Evolutionary conservation across 2,113 vertebrate species (phyloP).

Genomic region (Xiphophorus hellerii): DNA sequence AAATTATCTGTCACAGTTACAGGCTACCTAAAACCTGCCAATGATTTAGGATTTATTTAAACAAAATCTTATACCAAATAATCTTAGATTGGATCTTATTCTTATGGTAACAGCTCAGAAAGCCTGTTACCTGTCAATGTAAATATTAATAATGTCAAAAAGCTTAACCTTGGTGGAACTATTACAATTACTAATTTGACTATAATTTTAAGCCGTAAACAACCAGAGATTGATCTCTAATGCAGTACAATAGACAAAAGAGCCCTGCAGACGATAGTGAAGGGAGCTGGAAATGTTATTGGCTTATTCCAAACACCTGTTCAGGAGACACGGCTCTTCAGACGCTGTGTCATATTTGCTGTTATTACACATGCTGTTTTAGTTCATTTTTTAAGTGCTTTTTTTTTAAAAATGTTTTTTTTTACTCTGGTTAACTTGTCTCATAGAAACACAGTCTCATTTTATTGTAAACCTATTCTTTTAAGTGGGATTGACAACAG

Average conservation of each 20-base stretch:
- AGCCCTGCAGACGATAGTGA: too few species aligned
- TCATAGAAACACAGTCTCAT: not conserved
- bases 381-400: not conserved
- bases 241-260: not conserved
- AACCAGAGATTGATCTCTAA: not conserved
- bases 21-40: not conserved
- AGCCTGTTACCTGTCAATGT: too few species aligned
- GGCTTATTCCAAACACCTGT: too few species aligned
- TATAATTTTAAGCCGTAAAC: too few species aligned
- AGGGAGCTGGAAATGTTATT: too few species aligned
- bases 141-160: too few species aligned
- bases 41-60: not conserved
- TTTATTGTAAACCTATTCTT: not conserved
- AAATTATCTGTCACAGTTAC: not conserved
- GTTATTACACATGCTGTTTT: not conserved
- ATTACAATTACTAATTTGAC: too few species aligned
- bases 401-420: not conserved
- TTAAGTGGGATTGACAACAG: not conserved
- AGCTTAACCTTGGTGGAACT: too few species aligned
- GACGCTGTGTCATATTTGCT: not conserved
- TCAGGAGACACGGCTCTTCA: too few species aligned
- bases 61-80: not conserved
- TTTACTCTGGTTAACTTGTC: not conserved
- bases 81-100: not conserved
- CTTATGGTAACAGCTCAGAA: too few species aligned